Evolutionary conservation across 1,140 invertebrate genomes (phyloP).

Genomic region (Cydia splendana): DNA sequence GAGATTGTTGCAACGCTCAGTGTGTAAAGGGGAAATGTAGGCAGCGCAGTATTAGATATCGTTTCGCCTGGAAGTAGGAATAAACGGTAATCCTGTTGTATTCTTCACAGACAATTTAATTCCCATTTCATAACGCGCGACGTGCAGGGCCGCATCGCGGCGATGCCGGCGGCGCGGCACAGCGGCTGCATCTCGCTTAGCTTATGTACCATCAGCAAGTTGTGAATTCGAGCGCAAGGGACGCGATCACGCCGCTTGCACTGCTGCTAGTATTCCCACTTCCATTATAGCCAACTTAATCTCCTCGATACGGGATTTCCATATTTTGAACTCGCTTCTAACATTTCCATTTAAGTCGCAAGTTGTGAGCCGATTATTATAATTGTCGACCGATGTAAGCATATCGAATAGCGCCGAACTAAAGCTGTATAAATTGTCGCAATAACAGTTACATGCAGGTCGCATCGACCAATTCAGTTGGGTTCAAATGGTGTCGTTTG

Average conservation of each 20-base stretch:
- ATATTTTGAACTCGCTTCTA: slow-evolving; percentile 13
- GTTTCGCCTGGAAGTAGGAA: slow-evolving; percentile 26
- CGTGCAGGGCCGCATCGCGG: slow-evolving; percentile 33
- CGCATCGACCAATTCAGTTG: slow-evolving; percentile 31
- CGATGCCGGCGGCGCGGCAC: slow-evolving; percentile 25
- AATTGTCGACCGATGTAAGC: slow-evolving; percentile 7
- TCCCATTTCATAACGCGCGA: slow-evolving; percentile 58
- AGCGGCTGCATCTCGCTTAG: slow-evolving; percentile 20
- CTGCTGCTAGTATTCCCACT: slow-evolving; percentile 32
- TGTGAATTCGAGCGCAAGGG: slow-evolving; percentile 42
- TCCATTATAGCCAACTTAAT: slow-evolving; percentile 25
- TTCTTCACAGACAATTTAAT: slow-evolving; percentile 65
- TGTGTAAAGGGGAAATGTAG: not conserved
- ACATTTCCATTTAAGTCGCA: slow-evolving; percentile 21
- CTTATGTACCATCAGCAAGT: slow-evolving; percentile 40
- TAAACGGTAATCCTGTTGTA: slow-evolving; percentile 50
- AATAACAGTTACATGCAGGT: slow-evolving; percentile 38
- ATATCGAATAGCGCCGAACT: slow-evolving; percentile 4
- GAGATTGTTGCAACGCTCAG: not conserved
- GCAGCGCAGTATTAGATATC: not conserved
- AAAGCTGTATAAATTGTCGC: slow-evolving; percentile 40
- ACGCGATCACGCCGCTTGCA: slow-evolving; percentile 39
- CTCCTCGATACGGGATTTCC: slow-evolving; percentile 26
- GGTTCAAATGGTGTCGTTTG: slow-evolving; percentile 21
- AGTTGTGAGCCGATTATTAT: slow-evolving; percentile 25